A percentile compares a stretch with the other conserved stretches of the same genome.
Conservation (phyloP, 2,888 invertebrate genomes). For the Notodonta dromedarius region DNA sequence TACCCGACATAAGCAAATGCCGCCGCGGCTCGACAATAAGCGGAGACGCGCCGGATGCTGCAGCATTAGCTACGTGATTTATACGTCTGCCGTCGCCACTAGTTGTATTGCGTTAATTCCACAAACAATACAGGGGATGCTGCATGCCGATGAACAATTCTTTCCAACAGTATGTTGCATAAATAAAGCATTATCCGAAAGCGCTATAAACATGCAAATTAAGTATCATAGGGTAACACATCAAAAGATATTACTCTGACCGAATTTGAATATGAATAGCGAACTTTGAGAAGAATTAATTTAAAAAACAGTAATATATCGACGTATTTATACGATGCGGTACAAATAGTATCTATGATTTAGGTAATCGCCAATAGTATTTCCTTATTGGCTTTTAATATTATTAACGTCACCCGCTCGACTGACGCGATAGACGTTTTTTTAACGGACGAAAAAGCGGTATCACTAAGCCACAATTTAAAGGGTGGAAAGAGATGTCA, state of each 20-base stretch:
- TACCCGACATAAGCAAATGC: slow-evolving; percentile 59
- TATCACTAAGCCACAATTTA: slow-evolving; percentile 17
- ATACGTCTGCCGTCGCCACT: slow-evolving; percentile 76
- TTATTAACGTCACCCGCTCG: neutral
- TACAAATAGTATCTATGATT: neutral
- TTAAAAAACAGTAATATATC: neutral
- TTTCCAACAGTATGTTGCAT: slow-evolving; percentile 40
- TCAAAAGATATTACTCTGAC: slow-evolving; percentile 55
- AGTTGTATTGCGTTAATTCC: slow-evolving; percentile 66
- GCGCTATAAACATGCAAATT: slow-evolving; percentile 63
- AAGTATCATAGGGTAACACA: slow-evolving; percentile 48
- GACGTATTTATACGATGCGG: neutral
- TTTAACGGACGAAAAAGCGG: slow-evolving; percentile 1
- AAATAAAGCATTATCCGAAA: slow-evolving; percentile 48
- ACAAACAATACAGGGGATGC: slow-evolving; percentile 67
- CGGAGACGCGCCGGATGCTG: slow-evolving; percentile 77
- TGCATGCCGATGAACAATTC: slow-evolving; percentile 43
- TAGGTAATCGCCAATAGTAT: neutral
- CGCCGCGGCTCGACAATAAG: slow-evolving; percentile 57
- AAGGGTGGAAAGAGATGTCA: slow-evolving; percentile 61
- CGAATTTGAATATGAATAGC: slow-evolving; percentile 61
- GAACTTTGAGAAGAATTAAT: slow-evolving; percentile 26
- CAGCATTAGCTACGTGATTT: slow-evolving; percentile 78
- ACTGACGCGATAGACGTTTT: neutral
- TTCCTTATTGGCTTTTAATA: no score